A percentile compares a stretch with the other conserved stretches of the same genome.
phyloP scores from a whole-genome alignment of 2,113 vertebrate genomes.

The Hiodon alosoides region DNA sequence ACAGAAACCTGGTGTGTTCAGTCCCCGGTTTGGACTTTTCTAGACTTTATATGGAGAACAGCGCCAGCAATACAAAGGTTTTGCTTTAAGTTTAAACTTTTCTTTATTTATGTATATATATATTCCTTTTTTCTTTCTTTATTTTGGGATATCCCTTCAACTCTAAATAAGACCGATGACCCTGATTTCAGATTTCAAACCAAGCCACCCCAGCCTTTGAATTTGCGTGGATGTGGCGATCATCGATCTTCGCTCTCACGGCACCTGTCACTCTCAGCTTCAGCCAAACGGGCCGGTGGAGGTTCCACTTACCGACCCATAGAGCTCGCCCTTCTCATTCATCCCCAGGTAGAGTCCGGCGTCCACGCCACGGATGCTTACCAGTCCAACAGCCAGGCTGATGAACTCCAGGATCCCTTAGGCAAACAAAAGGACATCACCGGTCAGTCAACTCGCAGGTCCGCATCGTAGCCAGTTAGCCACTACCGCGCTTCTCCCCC shows the following conservation, averaged over 20 bases:
- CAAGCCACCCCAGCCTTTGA: too few relatives aligned
- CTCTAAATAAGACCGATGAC: too few relatives aligned
- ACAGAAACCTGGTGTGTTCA: not conserved
- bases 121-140: too few relatives aligned
- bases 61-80: too few relatives aligned
- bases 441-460: not conserved
- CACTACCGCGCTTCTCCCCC: not conserved
- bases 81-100: too few relatives aligned
- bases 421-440: slow-evolving; percentile 21
- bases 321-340: slow-evolving; percentile 96
- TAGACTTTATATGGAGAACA: too few relatives aligned
- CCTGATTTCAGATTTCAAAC: too few relatives aligned
- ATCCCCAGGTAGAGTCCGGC: slow-evolving; percentile 95
- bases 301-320: slow-evolving; percentile 89
- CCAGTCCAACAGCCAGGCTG: slow-evolving; percentile 95
- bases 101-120: too few relatives aligned
- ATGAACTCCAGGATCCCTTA: slow-evolving; percentile 98
- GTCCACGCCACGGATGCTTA: slow-evolving; percentile 97
- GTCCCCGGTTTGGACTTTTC: not conserved
- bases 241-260: too few relatives aligned
- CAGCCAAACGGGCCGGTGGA: slow-evolving; percentile 10
- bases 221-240: too few relatives aligned
- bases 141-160: too few relatives aligned
- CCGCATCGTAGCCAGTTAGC: too few relatives aligned
- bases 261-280: not conserved